phyloP scores from a whole-genome alignment of 2,888 invertebrate genomes.

The Erebia epiphron region DNA sequence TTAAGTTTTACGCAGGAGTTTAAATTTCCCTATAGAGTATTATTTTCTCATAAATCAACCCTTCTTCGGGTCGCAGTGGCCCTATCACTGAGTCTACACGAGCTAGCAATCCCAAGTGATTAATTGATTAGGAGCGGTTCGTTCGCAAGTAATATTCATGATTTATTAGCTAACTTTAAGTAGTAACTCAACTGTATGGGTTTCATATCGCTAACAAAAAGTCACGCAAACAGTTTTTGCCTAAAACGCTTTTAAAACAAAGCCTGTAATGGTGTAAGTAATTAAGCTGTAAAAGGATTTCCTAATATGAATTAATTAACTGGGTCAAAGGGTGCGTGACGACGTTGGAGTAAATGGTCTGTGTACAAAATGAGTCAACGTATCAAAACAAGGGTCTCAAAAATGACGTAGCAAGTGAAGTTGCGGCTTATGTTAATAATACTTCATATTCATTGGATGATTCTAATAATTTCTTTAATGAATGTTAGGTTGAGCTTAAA shows the following conservation, averaged over 20 bases:
- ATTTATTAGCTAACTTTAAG: constrained; percentile 60
- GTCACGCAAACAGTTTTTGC: constrained; percentile 40
- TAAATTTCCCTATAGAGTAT: constrained; percentile 70
- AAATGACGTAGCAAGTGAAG: constrained; percentile 15
- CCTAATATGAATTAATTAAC: constrained; percentile 47
- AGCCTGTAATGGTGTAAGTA: constrained; percentile 35
- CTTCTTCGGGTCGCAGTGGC: constrained; percentile 59
- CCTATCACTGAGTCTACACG: constrained; percentile 65
- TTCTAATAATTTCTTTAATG: too few species aligned
- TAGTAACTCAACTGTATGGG: constrained; percentile 29
- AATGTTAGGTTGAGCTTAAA: too few species aligned
- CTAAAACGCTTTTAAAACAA: constrained; percentile 37
- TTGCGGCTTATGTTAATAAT: not conserved
- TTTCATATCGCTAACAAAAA: constrained; percentile 35
- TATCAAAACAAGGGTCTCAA: constrained; percentile 17
- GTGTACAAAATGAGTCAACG: constrained; percentile 42
- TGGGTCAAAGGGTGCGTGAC: constrained; percentile 45
- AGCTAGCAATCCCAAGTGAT: constrained; percentile 69
- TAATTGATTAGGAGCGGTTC: constrained; percentile 75
- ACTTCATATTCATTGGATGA: not conserved
- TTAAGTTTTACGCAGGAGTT: constrained; percentile 40
- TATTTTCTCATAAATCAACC: constrained; percentile 79
- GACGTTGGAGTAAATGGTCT: constrained; percentile 42
- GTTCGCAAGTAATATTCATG: constrained; percentile 73
- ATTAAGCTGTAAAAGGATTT: constrained; percentile 41